phyloP scores from a whole-genome alignment of 37 sponge, comb jelly and placozoan species.

The Diacarnus erythraeanus region DNA sequence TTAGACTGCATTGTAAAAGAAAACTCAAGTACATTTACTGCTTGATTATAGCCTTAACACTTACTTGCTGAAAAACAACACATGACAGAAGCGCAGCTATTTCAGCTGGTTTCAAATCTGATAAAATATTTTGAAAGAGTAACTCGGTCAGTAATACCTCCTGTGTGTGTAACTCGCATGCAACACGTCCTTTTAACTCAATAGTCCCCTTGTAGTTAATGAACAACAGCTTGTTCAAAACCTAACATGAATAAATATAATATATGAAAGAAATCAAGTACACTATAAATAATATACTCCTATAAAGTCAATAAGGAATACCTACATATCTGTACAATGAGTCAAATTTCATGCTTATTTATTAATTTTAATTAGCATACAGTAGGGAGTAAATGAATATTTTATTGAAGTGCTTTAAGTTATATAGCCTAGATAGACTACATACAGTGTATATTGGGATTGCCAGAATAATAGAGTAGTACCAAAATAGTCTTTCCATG shows the following conservation, averaged over 20 bases:
- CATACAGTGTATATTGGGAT: too few species aligned
- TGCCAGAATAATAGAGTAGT: too few species aligned
- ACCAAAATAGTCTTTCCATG: too few species aligned
- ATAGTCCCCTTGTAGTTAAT: constrained; percentile 51
- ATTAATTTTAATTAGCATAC: too few species aligned
- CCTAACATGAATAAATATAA: constrained; percentile 65
- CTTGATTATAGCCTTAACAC: background rate
- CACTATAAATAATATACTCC: background rate
- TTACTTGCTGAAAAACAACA: constrained; percentile 92
- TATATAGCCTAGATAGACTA: too few species aligned
- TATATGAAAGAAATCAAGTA: background rate
- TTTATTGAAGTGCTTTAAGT: too few species aligned
- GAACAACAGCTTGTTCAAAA: constrained; percentile 77
- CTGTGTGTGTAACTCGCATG: constrained; percentile 86
- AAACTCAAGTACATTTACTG: background rate
- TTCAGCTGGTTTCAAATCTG: constrained; percentile 66
- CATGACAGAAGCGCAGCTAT: constrained; percentile 92
- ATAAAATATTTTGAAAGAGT: constrained; percentile 81
- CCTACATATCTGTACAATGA: too few species aligned
- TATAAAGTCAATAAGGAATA: background rate
- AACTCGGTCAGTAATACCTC: constrained; percentile 95
- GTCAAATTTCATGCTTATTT: too few species aligned
- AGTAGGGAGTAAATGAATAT: too few species aligned
- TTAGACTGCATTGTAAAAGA: constrained; percentile 45
- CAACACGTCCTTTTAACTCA: constrained; percentile 85